phyloP scores from a whole-genome alignment of 2,113 vertebrate genomes.

The Sylvia atricapilla region DNA sequence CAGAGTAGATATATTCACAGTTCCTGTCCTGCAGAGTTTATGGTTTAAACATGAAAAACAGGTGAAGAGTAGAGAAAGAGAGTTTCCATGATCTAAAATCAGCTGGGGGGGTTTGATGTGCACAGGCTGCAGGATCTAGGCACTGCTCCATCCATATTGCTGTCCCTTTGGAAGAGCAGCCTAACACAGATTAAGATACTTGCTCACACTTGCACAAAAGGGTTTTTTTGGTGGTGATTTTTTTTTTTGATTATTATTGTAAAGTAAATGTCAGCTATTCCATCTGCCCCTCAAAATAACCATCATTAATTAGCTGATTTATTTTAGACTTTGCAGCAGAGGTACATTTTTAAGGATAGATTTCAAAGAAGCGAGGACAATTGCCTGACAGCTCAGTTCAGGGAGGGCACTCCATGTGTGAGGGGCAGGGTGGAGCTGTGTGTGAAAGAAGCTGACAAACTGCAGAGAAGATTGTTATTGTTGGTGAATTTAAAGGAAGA shows the following conservation, averaged over 20 bases:
- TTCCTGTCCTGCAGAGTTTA: neutral
- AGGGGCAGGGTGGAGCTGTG: conserved; percentile 42
- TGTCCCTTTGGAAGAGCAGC: neutral
- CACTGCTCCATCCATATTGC: neutral
- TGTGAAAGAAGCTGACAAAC: conserved; percentile 36
- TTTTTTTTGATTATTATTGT: neutral
- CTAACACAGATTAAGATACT: conserved; percentile 9
- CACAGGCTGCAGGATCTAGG: neutral
- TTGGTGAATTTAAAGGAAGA: conserved; percentile 22
- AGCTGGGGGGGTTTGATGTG: neutral
- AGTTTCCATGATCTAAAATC: neutral
- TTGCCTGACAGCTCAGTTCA: conserved; percentile 51
- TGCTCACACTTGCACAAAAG: neutral
- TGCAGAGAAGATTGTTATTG: conserved; percentile 24
- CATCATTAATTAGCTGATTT: conserved; percentile 57
- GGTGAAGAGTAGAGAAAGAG: neutral
- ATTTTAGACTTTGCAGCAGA: conserved; percentile 14
- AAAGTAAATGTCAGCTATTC: conserved; percentile 57
- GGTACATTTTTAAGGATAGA: conserved; percentile 47
- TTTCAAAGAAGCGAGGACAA: conserved; percentile 47
- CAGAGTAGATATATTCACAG: neutral
- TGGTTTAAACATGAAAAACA: neutral
- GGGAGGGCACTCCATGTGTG: conserved; percentile 8
- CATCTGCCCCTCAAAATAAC: conserved; percentile 61
- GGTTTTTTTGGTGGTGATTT: neutral